phyloP scores from a whole-genome alignment of 2,888 invertebrate genomes.

The Acleris holmiana region DNA sequence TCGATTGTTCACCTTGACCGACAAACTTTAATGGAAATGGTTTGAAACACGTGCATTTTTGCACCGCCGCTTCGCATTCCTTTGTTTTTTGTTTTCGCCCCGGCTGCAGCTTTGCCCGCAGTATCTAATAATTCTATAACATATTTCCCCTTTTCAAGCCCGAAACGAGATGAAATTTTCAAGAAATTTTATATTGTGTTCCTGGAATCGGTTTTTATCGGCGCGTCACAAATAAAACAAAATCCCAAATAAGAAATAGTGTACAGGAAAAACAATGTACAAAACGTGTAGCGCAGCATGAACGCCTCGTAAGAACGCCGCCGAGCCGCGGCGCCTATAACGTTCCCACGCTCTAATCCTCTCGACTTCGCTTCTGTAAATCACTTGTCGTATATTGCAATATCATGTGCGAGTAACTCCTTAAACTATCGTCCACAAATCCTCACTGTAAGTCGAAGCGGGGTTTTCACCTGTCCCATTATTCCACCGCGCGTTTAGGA shows the following conservation, averaged over 20 bases:
- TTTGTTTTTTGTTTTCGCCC: too few species aligned
- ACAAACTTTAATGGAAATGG: conserved; percentile 3
- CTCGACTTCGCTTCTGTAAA: conserved; percentile 25
- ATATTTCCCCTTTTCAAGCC: too few species aligned
- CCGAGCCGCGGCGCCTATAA: conserved; percentile 2
- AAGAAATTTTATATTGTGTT: too few species aligned
- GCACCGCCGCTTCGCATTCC: too few species aligned
- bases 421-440: conserved; percentile 46
- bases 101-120: too few species aligned
- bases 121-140: too few species aligned
- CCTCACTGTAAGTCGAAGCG: conserved; percentile 44
- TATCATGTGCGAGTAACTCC: conserved; percentile 35
- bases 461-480: conserved; percentile 57
- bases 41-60: conserved; percentile 9
- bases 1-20: not conserved
- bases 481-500: conserved; percentile 54
- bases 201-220: too few species aligned
- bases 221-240: not conserved
- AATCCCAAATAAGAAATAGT: not conserved
- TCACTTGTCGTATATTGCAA: conserved; percentile 33
- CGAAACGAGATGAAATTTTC: too few species aligned
- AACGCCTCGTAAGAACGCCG: conserved; percentile 2
- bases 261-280: not conserved
- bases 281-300: conserved; percentile 3
- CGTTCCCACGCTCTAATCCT: conserved; percentile 20